Evolutionary conservation across 1,140 invertebrate genomes (phyloP).

Genomic region (Eupristina koningsbergeri): DNA sequence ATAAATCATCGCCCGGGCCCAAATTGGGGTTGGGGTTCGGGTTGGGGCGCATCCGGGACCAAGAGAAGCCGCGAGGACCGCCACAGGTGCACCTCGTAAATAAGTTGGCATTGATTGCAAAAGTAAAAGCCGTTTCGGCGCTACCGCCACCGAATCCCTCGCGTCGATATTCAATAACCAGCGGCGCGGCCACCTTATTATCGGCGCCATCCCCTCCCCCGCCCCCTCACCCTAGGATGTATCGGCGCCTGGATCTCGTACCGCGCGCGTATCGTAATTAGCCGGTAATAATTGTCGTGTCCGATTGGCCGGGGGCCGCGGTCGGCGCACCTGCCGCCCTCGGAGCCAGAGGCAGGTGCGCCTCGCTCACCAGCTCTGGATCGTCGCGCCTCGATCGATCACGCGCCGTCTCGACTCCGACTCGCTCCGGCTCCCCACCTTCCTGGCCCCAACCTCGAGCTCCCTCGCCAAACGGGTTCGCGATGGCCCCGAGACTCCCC

Average conservation of each 20-base stretch:
- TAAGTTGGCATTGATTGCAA: background rate
- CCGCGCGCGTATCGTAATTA: slow-evolving; percentile 53
- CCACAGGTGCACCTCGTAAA: background rate
- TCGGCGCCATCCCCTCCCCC: background rate
- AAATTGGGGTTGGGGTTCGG: background rate
- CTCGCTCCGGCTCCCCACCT: background rate
- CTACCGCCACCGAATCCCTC: background rate
- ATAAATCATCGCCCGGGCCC: background rate
- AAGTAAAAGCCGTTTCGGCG: background rate
- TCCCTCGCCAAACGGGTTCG: background rate
- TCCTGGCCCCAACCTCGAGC: no score
- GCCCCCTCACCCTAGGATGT: background rate
- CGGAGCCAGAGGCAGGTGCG: slow-evolving; percentile 26
- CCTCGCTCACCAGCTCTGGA: background rate
- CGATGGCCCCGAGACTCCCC: background rate
- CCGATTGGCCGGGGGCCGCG: slow-evolving; percentile 44
- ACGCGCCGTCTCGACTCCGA: slow-evolving; percentile 1
- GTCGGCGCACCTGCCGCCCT: slow-evolving; percentile 5
- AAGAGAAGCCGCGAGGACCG: background rate
- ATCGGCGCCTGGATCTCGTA: slow-evolving; percentile 1
- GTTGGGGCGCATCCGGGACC: background rate
- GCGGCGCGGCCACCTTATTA: background rate
- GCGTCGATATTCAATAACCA: slow-evolving; percentile 46
- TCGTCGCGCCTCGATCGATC: slow-evolving; percentile 23
- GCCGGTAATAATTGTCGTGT: slow-evolving; percentile 59